Conservation (phyloP, 1,140 invertebrate species). For the Linepithema humile region DNA sequence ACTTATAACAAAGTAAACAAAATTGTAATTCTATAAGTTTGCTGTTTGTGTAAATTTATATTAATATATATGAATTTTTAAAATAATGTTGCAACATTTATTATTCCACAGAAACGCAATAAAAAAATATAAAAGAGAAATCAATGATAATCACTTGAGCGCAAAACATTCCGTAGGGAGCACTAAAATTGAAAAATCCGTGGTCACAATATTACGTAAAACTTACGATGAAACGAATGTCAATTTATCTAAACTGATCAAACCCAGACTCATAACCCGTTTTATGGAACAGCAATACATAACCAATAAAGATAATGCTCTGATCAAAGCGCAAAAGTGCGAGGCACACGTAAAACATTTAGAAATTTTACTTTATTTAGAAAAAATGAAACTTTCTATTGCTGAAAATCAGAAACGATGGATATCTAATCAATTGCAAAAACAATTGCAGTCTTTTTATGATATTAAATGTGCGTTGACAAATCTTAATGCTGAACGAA, state of each 20-base stretch:
- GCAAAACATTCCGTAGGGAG: conserved; percentile 32
- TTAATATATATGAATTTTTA: neutral
- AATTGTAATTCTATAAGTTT: no score
- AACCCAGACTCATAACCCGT: conserved; percentile 14
- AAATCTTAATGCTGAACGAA: conserved; percentile 6
- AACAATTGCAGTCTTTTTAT: conserved; percentile 52
- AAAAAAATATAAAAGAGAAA: conserved; percentile 3
- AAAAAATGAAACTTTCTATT: conserved; percentile 60
- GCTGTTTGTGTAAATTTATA: neutral
- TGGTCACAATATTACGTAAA: conserved; percentile 45
- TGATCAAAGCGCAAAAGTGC: neutral
- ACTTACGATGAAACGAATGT: conserved; percentile 15
- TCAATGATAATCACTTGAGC: neutral
- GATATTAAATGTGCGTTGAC: conserved; percentile 71
- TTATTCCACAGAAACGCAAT: conserved; percentile 30
- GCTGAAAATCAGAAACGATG: conserved; percentile 46
- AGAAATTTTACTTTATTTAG: conserved; percentile 67
- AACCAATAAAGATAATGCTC: conserved; percentile 33
- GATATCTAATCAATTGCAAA: conserved; percentile 53
- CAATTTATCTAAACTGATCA: conserved; percentile 24
- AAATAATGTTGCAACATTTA: neutral
- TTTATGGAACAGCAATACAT: conserved; percentile 28
- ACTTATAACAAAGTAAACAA: no score
- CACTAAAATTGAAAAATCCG: conserved; percentile 58
- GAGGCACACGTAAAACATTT: conserved; percentile 50